Conservation (phyloP, 2,888 invertebrate genomes). For the Apantesis nais region DNA sequence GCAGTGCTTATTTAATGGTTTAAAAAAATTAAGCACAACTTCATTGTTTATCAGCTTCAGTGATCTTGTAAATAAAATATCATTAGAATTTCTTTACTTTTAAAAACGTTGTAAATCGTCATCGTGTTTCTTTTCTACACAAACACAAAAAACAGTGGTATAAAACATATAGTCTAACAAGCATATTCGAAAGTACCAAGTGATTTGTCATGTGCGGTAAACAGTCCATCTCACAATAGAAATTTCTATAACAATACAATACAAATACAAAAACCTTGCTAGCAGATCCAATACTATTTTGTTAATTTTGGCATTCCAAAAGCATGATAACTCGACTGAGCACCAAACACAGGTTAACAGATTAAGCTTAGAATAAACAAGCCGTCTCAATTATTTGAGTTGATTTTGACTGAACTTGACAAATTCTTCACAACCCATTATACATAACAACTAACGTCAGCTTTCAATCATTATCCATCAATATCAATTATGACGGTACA, state of each 20-base stretch:
- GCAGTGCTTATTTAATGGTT: too few relatives aligned
- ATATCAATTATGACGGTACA: neutral
- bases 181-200: too few relatives aligned
- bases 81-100: too few relatives aligned
- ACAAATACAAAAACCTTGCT: too few relatives aligned
- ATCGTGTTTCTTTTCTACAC: too few relatives aligned
- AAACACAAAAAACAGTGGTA: neutral
- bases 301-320: neutral
- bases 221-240: neutral
- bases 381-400: neutral
- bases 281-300: neutral
- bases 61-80: too few relatives aligned
- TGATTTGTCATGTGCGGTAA: neutral
- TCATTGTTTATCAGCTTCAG: too few relatives aligned
- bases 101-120: too few relatives aligned
- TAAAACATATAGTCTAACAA: neutral
- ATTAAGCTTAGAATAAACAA: neutral
- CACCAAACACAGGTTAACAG: neutral
- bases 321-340: neutral
- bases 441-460: neutral
- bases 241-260: neutral
- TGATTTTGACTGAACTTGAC: neutral
- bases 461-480: constrained; percentile 3
- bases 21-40: too few relatives aligned
- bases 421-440: neutral